These are phyloP conservation scores for Brienomyrus brachyistius DNA, from an alignment of 2,113 vertebrate species.

Conservation along the genomic window DNA sequence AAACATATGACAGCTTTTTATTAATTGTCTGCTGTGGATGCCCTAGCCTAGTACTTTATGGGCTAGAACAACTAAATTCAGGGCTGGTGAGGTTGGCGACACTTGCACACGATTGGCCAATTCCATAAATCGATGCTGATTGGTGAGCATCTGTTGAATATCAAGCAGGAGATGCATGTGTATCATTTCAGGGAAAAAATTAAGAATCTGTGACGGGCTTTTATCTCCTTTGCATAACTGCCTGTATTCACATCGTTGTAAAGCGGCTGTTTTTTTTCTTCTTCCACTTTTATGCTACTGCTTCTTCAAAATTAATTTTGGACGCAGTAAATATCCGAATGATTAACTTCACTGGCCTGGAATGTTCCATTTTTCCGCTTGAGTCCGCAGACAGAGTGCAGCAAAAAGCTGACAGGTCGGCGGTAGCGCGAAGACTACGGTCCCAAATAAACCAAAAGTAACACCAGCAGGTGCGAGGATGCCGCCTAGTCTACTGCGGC, in stretches of 20 bases:
- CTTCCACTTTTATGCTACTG: neutral
- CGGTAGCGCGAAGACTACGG: neutral
- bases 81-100: neutral
- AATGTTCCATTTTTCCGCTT: neutral
- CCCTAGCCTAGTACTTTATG: neutral
- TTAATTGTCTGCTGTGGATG: neutral
- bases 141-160: neutral
- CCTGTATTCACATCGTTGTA: neutral
- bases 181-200: neutral
- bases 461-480: constrained; percentile 41
- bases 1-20: neutral
- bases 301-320: neutral
- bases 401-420: neutral
- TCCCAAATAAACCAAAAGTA: neutral
- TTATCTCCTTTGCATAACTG: neutral
- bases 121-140: neutral
- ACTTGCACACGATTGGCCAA: neutral
- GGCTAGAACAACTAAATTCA: neutral
- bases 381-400: neutral
- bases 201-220: neutral
- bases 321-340: neutral
- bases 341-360: neutral
- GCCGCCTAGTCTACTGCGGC: constrained; percentile 39
- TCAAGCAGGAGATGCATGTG: neutral
- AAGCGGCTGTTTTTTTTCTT: neutral